These are phyloP conservation scores for Erinaceus europaeus DNA, from an alignment of 2,113 vertebrate species.

Conservation along the genomic window DNA sequence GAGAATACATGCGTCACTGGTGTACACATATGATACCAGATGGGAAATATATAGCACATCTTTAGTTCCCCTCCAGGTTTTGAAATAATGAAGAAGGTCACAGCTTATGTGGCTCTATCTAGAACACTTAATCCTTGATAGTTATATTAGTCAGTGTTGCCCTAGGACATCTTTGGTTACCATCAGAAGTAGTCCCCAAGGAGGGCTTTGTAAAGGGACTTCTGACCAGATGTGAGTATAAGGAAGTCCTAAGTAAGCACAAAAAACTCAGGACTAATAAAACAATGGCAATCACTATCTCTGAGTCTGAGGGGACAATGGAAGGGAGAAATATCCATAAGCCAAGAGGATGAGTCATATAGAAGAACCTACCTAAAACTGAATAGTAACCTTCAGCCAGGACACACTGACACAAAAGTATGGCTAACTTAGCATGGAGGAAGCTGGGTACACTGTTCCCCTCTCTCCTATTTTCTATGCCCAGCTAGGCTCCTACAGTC, in stretches of 20 bases:
- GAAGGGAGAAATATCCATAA: background rate
- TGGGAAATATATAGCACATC: background rate
- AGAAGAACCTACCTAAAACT: background rate
- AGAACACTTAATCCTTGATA: background rate
- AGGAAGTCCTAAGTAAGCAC: background rate
- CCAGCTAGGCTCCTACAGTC: background rate
- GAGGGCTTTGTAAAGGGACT: background rate
- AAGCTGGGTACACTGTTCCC: background rate
- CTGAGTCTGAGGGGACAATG: background rate
- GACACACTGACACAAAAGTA: background rate
- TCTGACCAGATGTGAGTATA: rapidly evolving
- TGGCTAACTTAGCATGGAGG: background rate
- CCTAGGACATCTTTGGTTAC: background rate
- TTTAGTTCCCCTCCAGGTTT: background rate
- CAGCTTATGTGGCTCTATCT: background rate
- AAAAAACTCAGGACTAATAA: background rate
- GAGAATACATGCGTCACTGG: background rate
- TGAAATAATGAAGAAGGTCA: background rate
- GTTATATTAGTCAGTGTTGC: background rate
- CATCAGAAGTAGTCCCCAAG: background rate
- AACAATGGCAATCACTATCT: background rate
- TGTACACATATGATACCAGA: background rate
- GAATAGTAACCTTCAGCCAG: background rate
- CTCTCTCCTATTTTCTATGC: background rate
- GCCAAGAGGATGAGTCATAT: background rate